Base-by-base conservation (phyloP, 2,797 vertebrate genomes). In the Pangasius mekongensis region DNA sequence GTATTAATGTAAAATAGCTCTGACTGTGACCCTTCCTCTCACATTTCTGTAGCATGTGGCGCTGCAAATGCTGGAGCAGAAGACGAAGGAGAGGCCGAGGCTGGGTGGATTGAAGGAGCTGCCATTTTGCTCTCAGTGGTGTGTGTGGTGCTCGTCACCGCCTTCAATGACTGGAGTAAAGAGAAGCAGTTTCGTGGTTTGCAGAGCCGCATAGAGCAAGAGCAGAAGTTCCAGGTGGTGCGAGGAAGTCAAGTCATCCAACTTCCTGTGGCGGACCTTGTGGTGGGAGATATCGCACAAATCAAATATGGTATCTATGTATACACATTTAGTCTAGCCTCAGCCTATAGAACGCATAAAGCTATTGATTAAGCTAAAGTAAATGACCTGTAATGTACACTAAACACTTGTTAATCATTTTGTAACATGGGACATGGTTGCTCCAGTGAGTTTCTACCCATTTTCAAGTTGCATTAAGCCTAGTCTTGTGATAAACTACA, bases 131-230 rank as follows among this genome's bases (percentile, higher is more conserved):
- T 99, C 66, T 99, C 98, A 0, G 98, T 99, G 93, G 97, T 98
- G 91, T 99, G 98, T 14, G 98, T 99, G 56, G 98, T 99, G 62
- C 95, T 99, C 60, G 98, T 99, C 94, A 99, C 98, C 0, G 98
- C 98, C 92, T 99, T 99, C 94, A 99, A 99, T 39, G 98, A 99
- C 94, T 99, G 98, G 98, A 99, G 98, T 93, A 99, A 99, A 92
- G 98, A 99, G 94, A 99, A 99, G 90, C 98, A 99, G 94, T 99
- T 99, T 90, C 96, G 98, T 39, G 98, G 98, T 67, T 96, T 99
- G 84, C 98, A 99, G 93, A 99, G 97, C 92, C 98, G 98, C 91
- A 99, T 99, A 24, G 98, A 99, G 93, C 98, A 98, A 95, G 98
- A 99, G 90, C 98, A 99, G 95, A 99, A 99, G 90, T 99, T 99